phyloP scores from a whole-genome alignment of 2,113 vertebrate genomes.

The Balaenoptera acutorostrata region DNA sequence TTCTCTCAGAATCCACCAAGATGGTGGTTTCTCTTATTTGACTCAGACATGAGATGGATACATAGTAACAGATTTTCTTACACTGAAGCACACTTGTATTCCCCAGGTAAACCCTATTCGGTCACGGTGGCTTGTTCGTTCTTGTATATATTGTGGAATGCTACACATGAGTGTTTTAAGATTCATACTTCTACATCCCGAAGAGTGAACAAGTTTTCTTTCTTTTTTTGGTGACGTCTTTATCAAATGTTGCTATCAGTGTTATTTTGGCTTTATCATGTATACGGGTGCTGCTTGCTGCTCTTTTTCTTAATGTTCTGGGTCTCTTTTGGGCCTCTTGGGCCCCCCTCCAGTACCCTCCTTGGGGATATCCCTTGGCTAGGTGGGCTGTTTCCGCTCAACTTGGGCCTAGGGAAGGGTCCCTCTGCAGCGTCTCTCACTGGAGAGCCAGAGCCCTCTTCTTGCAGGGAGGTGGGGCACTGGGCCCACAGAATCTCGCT shows the following conservation, averaged over 20 bases:
- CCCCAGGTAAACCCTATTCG: neutral
- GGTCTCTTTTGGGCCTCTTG: neutral
- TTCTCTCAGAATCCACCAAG: neutral
- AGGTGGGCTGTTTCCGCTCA: neutral
- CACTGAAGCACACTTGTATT: neutral
- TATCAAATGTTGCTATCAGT: neutral
- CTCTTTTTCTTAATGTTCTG: neutral
- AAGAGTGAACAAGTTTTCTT: neutral
- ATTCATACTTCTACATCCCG: neutral
- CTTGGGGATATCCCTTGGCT: neutral
- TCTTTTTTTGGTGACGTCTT: neutral
- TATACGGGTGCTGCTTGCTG: neutral
- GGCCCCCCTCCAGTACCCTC: neutral
- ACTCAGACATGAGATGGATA: neutral
- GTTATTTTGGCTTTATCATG: neutral
- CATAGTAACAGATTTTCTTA: neutral
- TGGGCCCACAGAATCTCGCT: constrained; percentile 52
- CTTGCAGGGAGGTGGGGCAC: constrained; percentile 14
- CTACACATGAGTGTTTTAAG: neutral
- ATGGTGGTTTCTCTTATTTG: neutral
- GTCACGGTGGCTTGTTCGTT: neutral
- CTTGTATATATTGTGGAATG: neutral
- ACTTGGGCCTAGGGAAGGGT: neutral
- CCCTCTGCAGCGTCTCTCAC: neutral
- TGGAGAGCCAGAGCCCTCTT: neutral